phyloP scores from a whole-genome alignment of 1,140 invertebrate species.

The Hyles euphorbiae region DNA sequence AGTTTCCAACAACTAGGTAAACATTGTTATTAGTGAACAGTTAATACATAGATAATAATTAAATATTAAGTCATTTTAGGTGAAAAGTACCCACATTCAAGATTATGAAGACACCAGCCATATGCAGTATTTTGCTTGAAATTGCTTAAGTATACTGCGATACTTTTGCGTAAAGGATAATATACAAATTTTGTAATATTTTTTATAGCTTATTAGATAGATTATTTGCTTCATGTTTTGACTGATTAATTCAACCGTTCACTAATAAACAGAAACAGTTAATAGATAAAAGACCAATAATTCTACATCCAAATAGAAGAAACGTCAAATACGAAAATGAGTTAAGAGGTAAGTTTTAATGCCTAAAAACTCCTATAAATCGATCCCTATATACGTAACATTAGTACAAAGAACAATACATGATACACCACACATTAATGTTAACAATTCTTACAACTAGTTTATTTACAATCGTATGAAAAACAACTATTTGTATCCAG shows the following conservation, averaged over 20 bases:
- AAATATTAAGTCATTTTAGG: too few species aligned
- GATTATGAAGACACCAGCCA: too few species aligned
- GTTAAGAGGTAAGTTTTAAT: conserved; percentile 18
- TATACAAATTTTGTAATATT: too few species aligned
- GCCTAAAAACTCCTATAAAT: conserved; percentile 27
- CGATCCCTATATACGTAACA: conserved; percentile 25
- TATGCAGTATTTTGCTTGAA: too few species aligned
- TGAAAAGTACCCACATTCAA: too few species aligned
- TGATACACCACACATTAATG: conserved; percentile 43
- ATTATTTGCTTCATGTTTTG: too few species aligned
- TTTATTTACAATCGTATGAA: conserved; percentile 44
- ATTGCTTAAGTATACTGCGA: too few species aligned
- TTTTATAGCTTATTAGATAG: too few species aligned
- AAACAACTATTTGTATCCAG: conserved; percentile 15
- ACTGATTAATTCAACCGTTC: not conserved
- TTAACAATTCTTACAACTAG: conserved; percentile 56
- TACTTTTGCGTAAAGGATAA: too few species aligned
- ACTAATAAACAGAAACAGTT: conserved; percentile 3
- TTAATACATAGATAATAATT: too few species aligned
- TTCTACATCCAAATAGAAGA: conserved; percentile 33
- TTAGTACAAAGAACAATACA: conserved; percentile 37
- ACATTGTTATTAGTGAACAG: conserved; percentile 4
- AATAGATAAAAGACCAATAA: conserved; percentile 24
- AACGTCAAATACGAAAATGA: conserved; percentile 34
- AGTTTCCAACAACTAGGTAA: conserved; percentile 26